Base-by-base conservation (phyloP, 2,888 invertebrate genomes). In the Polydrusus cervinus region DNA sequence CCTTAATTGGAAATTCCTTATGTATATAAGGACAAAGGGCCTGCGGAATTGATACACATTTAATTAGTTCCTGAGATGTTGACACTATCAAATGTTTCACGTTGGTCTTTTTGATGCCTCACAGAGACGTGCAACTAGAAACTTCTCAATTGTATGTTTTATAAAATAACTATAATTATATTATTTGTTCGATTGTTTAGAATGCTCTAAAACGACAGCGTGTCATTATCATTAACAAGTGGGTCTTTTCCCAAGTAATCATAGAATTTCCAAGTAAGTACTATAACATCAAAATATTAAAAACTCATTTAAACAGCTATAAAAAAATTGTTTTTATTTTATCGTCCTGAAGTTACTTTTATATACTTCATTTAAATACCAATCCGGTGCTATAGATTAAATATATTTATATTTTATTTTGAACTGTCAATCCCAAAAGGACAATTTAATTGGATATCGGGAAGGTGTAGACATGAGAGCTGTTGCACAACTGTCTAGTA, bases 31-130 rank as follows among this genome's bases (percentile, higher is more conserved):
- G 57, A 38, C 57, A 60, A 38, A 60, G 8, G 57, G 16, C 3
- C 11, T 16, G 9, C 16, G 18, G 57, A 60, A 60, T 38, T 38
- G 16, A 60, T 60, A 60, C 18, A 60, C 38, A 55, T 55, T 55
- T 55, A 55, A 55, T 55, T 55, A 14, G 38, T 60, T 38, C 57
- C 55, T 55, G 14, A 38, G 57, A 38, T 38, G 40, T 38, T 60
- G 30, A 38, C 57, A 60, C 16, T 60, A 55, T 60, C 57, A 38
- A 57, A 38, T 13, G 30, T 14, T 16, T 10, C 38, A 16, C 11
- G 55, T 55, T 14, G 34, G 7, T 34, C 34, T 55, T 51, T 34
- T 14, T 34, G 25, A 25, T 11, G n/a, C 30, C 25, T 53, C 18
- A 30, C n/a, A 53, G 13, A 30, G 25, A n/a, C 30, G 25, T 10